Base-by-base conservation (phyloP, 1,140 invertebrate genomes). In the Bombus affinis region DNA sequence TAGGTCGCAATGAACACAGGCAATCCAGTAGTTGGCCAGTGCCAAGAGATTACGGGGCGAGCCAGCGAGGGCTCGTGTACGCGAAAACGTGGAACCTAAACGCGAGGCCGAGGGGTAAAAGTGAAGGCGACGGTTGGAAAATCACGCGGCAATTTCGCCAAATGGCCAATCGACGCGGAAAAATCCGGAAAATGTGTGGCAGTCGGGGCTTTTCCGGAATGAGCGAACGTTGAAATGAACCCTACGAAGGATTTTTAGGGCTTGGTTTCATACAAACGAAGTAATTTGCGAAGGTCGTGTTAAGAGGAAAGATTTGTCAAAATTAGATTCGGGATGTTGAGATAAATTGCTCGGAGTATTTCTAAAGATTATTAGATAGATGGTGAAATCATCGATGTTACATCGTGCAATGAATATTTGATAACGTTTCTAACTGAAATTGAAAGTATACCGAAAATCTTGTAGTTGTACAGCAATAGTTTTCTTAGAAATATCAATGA, bases 21-120 rank as follows among this genome's bases (percentile, higher is more conserved):
- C 81, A 87, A 91, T 90, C 80, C 44, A 85, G 86, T 13, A 68
- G 53, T 25, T 85, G 79, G 42, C 73, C 83, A 65, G 57, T 91
- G 88, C 90, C 91, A 92, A 92, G 74, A 90, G 88, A 91, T 92
- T 90, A 91, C 75, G 18, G 77, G 83, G 66, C 74, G 73, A 57
- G 78, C 53, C 53, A 65, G 42, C 37, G 12, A 25, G 22, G 13
- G 53, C 35, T 35, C 35, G 22, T n/a, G 42, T 44, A 53, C 42
- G 37, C 32, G 82, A 84, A 79, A 84, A 70, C 75, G 71, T 59
- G 53, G 57, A 70, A 65, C 25, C 5, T 57, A 82, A 82, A 42
- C 42, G 81, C 44, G n/a, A n/a, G 3, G 47, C 18, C 47, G 5
- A 18, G 32, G 42, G 62, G 39, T 59, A 57, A 78, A 71, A 59